These are phyloP conservation scores for Oreochromis niloticus DNA, from an alignment of 2,113 vertebrate genomes.

Conservation along the genomic window DNA sequence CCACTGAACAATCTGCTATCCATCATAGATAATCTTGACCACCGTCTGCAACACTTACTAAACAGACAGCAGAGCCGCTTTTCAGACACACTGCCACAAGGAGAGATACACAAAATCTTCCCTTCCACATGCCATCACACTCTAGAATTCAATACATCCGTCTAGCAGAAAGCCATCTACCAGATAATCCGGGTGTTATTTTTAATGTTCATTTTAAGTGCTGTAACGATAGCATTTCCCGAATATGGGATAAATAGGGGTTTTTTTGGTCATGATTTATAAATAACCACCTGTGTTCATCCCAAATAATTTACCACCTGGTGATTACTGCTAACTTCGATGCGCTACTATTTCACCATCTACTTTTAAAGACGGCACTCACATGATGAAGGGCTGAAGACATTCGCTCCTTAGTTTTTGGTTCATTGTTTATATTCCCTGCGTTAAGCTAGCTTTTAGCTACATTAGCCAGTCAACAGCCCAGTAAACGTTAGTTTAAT, in stretches of 20 bases:
- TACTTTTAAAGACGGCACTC: neutral
- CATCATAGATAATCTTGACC: neutral
- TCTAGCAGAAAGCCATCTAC: neutral
- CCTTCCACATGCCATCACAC: neutral
- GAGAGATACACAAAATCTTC: neutral
- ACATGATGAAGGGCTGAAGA: neutral
- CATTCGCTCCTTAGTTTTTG: neutral
- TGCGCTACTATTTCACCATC: neutral
- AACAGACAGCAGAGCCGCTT: neutral
- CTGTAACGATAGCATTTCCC: neutral
- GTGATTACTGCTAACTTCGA: neutral
- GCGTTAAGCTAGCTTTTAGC: neutral
- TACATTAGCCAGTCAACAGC: neutral
- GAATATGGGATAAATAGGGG: neutral
- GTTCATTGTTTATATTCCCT: neutral
- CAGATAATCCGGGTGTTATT: neutral
- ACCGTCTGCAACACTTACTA: neutral
- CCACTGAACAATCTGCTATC: neutral
- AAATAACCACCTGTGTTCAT: rapidly evolving
- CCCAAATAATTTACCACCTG: neutral
- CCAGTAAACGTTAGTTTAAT: neutral
- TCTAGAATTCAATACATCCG: neutral
- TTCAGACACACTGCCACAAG: neutral
- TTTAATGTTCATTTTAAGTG: neutral
- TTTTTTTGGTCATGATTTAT: neutral